Base-by-base conservation (phyloP, 2,797 vertebrate species). In the Microtus agrestis region DNA sequence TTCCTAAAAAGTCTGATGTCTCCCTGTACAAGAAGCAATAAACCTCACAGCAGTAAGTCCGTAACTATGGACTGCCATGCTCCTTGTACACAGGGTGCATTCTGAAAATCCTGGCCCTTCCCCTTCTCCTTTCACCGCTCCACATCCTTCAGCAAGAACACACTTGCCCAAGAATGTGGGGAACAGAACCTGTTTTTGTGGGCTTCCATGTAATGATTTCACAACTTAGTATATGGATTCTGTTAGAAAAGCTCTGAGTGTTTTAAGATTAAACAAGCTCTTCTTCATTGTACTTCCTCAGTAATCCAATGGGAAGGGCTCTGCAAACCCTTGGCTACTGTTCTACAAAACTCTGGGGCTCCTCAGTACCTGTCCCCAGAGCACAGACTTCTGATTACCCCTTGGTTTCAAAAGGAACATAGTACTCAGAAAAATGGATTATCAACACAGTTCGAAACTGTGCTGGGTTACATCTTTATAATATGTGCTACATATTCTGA, bases 111-210 rank as follows among this genome's bases (percentile, higher is more conserved):
- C 34, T 48, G 67, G 54, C 21, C 54, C 3, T 9, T 37, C 73
- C 61, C 8, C 13, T 82, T 90, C 23, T 77, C 27, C 40, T 15
- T 79, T 91, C 5, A 19, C 34, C 17, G 67, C 17, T 37, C 89
- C 67, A 34, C 67, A 37, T 93, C 56, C 48, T 89, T 73, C 63
- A 89, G 43, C 87, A 92, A 27, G 34, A 79, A 34, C 29, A 54
- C n/a, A 78, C 79, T 91, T 92, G 69, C 63, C 89, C 87, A 92
- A 79, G 59, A 96, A 95, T 91, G 86, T 71, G 87, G 34, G 71
- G 40, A 40, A 78, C n/a, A 96, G 34, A 88, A 90, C 78, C 27
- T n/a, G 27, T 84, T 95, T 85, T 79, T 95, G 13, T 31, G 59
- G 40, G 40, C 76, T 48, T 91, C 91, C 5, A 79, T 73, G 23